Evolutionary conservation across 2,888 invertebrate species (phyloP), one percentile per base, ranked within the genome.

Genomic region (Mythimna ferrago): DNA sequence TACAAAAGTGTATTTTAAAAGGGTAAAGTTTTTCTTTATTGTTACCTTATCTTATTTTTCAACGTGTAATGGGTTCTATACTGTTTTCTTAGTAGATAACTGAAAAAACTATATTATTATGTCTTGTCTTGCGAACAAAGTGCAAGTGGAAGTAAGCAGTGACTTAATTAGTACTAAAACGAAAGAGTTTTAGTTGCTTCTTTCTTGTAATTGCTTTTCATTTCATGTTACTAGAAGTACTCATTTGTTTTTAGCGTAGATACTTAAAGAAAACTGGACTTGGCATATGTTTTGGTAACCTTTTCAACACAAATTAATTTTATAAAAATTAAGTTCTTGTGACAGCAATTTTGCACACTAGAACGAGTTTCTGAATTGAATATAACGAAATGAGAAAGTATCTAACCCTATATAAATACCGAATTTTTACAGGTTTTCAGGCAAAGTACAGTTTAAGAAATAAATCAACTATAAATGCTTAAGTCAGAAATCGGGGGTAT

Each of bases 1-100:
- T 41, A 61, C 60, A 21, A 75, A 26, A 75, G 53, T 64, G 58
- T 21, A 71, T 60, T 71, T 54, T 71, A 53, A 60, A 60, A 71
- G 9, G 19, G 16, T 48, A 56, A 62, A 76, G 32, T 62, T 76
- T 74, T 61, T 11, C 61, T 74, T 56, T 11, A 48, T 11, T 16
- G 35, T 38, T 51, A 19, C 6, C 21, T 54, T 26, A 32, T 64
- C 54, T 26, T 32, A 74, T 61, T 56, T 74, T 68, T 68, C 58
- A 48, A 75, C 48, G 48, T 76, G 38, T 21, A 44, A 14, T 2
- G 51, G 2, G 66, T 76, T 61, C 6, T 48, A 60, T 66, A 44
- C 26, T 53, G 10, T n/a, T 72, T 73, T 10, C n/a, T 56, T 35
- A 16, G 61, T 48, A 61, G 38, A 11, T 74, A 38, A 60, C 32